Evolutionary conservation across 2,797 vertebrate genomes (phyloP).

Genomic region (Neosalanx taihuensis): DNA sequence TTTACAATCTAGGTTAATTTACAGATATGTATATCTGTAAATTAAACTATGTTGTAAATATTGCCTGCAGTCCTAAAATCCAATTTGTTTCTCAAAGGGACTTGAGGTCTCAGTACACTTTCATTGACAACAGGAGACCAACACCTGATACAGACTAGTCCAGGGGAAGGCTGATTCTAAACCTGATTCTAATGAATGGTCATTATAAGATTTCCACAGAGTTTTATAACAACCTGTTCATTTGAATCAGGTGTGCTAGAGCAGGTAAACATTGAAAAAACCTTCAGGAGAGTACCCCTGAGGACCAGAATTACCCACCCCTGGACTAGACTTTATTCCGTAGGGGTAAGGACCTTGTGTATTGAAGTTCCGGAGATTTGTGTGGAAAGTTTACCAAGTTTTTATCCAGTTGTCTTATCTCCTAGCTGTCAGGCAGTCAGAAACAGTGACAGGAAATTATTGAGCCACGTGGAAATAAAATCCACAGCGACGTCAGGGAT

Average conservation of each 20-base stretch:
- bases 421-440: slow-evolving; percentile 8
- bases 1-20: too few relatives aligned
- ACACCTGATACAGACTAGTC: slow-evolving; percentile 1
- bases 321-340: slow-evolving; percentile 11
- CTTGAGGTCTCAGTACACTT: slow-evolving; percentile 8
- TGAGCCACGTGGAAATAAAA: slow-evolving; percentile 4
- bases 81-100: background rate
- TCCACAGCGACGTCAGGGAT: background rate
- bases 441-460: background rate
- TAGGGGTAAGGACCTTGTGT: background rate
- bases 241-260: too few relatives aligned
- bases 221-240: too few relatives aligned
- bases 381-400: slow-evolving; percentile 50
- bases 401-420: slow-evolving; percentile 35
- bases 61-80: too few relatives aligned
- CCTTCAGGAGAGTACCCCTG: too few relatives aligned
- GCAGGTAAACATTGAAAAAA: too few relatives aligned
- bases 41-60: too few relatives aligned
- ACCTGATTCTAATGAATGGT: too few relatives aligned
- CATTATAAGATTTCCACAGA: too few relatives aligned
- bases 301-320: background rate
- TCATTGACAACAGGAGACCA: slow-evolving; percentile 3
- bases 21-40: too few relatives aligned
- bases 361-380: slow-evolving; percentile 3
- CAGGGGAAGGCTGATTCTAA: too few relatives aligned